Conservation (phyloP, 2,113 vertebrate genomes). For the Poecile atricapillus region DNA sequence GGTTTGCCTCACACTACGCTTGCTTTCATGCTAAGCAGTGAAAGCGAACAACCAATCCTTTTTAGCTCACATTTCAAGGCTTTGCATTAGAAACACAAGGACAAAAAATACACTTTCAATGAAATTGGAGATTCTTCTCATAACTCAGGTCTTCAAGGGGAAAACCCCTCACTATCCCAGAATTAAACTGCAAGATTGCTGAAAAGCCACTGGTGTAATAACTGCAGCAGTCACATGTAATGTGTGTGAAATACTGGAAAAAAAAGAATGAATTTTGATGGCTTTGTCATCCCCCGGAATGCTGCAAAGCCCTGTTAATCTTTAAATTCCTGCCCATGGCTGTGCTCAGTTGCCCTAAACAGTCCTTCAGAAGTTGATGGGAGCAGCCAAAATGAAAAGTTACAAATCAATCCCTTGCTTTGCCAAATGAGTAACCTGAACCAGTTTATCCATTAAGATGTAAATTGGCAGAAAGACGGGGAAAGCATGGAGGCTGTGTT, state of each 20-base stretch:
- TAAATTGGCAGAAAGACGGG: constrained; percentile 19
- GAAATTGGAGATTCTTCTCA: not conserved
- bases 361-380: not conserved
- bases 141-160: not conserved
- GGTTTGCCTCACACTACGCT: not conserved
- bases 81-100: not conserved
- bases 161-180: not conserved
- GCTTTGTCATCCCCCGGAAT: not conserved
- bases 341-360: constrained; percentile 2
- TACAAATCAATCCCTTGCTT: not conserved
- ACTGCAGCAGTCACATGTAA: not conserved
- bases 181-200: not conserved
- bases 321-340: not conserved
- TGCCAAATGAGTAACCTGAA: constrained; percentile 54
- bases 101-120: not conserved
- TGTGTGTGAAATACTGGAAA: not conserved
- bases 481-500: constrained; percentile 19
- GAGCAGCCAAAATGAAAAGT: not conserved
- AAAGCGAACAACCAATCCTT: not conserved
- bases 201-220: not conserved
- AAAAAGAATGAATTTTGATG: not conserved
- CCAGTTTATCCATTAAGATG: constrained; percentile 38
- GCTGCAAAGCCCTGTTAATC: constrained; percentile 28
- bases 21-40: accelerated
- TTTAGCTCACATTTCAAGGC: not conserved